These are phyloP conservation scores for Ardeotis arabs DNA, from an alignment of 2,113 vertebrate genomes.

Conservation along the genomic window DNA sequence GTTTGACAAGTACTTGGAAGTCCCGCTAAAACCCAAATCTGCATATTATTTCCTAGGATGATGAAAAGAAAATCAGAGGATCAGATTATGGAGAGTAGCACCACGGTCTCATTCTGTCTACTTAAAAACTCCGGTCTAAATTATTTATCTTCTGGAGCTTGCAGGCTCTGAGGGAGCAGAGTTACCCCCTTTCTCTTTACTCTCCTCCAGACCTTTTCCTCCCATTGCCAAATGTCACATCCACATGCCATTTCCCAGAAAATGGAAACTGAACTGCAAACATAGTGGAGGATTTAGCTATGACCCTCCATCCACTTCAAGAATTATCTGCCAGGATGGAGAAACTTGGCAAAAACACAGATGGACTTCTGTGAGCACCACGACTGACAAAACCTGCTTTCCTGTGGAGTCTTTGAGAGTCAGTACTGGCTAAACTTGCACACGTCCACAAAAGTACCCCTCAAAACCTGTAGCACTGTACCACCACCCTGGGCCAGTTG, in stretches of 20 bases:
- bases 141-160: not conserved
- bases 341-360: not conserved
- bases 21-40: not conserved
- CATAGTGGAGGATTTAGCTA: not conserved
- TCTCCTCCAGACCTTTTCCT: not conserved
- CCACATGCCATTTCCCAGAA: not conserved
- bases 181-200: not conserved
- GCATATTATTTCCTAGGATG: not conserved
- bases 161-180: not conserved
- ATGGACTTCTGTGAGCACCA: not conserved
- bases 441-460: not conserved
- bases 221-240: not conserved
- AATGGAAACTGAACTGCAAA: not conserved
- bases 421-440: not conserved
- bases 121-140: not conserved
- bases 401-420: not conserved
- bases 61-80: not conserved
- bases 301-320: not conserved
- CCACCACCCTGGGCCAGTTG: not conserved
- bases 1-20: not conserved
- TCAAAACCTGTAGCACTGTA: not conserved
- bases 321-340: not conserved
- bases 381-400: not conserved
- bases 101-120: not conserved
- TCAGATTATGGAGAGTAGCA: not conserved